A percentile compares a stretch with the other conserved stretches of the same genome.
These are phyloP conservation scores for Cavia porcellus DNA, from an alignment of 2,113 vertebrate species.

Conservation along the genomic window DNA sequence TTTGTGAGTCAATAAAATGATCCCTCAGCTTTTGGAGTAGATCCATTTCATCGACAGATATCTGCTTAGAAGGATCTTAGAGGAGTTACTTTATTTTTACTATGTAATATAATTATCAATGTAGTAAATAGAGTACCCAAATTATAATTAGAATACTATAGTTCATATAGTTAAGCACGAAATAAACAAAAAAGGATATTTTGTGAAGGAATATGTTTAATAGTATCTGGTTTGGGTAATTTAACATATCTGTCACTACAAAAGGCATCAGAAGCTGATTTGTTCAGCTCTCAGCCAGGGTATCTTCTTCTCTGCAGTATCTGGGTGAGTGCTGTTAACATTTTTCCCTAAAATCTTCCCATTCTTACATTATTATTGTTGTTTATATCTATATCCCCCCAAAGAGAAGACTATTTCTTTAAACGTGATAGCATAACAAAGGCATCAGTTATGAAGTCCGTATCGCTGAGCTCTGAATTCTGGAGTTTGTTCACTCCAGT, in stretches of 20 bases:
- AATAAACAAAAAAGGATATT: constrained; percentile 9
- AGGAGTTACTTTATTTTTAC: background rate
- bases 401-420: background rate
- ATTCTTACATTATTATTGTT: background rate
- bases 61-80: background rate
- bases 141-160: constrained; percentile 26
- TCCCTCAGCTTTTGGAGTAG: background rate
- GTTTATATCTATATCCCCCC: background rate
- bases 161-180: background rate
- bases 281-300: background rate
- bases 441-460: background rate
- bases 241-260: background rate
- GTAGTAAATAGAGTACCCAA: background rate
- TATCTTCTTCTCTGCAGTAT: background rate
- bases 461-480: background rate
- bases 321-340: background rate
- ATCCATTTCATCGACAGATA: background rate
- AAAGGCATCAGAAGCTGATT: background rate
- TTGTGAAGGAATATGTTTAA: background rate
- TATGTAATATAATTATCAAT: background rate
- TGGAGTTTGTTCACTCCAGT: background rate
- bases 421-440: background rate
- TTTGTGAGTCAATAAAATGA: background rate
- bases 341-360: background rate
- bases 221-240: background rate